A percentile compares a stretch with the other conserved stretches of the same genome.
These are phyloP conservation scores for Tachysurus vachellii DNA, from an alignment of 2,113 vertebrate species.

Conservation along the genomic window DNA sequence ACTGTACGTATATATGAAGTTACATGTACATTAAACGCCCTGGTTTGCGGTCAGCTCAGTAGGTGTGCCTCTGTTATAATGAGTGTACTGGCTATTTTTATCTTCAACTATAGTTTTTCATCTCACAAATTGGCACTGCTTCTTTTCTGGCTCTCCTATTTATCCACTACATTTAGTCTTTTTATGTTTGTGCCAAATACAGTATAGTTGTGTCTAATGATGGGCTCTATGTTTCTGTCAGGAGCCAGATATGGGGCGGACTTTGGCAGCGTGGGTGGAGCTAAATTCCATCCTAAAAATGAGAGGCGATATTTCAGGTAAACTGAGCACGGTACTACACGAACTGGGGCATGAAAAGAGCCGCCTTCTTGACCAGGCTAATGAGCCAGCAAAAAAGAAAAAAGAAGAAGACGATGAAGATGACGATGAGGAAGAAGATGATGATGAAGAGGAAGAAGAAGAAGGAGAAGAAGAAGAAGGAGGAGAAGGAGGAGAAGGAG, in stretches of 20 bases:
- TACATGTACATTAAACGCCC: conserved; percentile 22
- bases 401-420: conserved; percentile 54
- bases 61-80: conserved; percentile 36
- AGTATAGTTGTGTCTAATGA: conserved; percentile 39
- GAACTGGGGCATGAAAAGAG: conserved; percentile 63
- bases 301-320: conserved; percentile 20
- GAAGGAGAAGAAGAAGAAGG: conserved; percentile 41
- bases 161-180: conserved; percentile 42
- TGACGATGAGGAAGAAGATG: conserved; percentile 55
- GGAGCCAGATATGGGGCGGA: conserved; percentile 61
- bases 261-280: conserved; percentile 59
- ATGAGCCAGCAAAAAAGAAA: conserved; percentile 40
- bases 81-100: conserved; percentile 40
- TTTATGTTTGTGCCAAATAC: conserved; percentile 31
- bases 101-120: conserved; percentile 32
- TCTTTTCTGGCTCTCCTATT: conserved; percentile 38
- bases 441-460: conserved; percentile 50
- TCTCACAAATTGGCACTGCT: conserved; percentile 42
- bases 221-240: conserved; percentile 23
- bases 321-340: conserved; percentile 59
- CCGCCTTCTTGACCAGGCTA: conserved; percentile 60
- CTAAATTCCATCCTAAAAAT: conserved; percentile 48
- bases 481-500: conserved; percentile 22
- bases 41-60: background rate
- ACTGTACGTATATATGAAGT: background rate